These are phyloP conservation scores for Spodoptera litura DNA, from an alignment of 1,140 invertebrate genomes.

Conservation along the genomic window DNA sequence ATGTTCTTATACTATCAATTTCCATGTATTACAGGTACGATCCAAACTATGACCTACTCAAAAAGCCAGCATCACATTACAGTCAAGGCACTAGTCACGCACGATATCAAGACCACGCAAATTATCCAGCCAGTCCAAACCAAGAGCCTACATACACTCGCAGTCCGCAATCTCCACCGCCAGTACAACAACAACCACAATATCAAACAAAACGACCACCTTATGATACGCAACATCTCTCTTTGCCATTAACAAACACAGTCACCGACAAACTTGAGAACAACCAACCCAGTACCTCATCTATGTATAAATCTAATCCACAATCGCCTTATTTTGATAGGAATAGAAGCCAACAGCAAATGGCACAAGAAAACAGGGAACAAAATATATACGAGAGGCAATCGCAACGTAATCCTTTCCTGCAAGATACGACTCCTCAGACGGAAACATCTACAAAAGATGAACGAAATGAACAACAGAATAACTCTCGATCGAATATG, in stretches of 20 bases:
- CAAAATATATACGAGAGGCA: conserved; percentile 72
- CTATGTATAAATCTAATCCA: conserved; percentile 71
- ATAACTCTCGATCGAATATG: conserved; percentile 46
- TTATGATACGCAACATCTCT: conserved; percentile 81
- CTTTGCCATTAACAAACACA: conserved; percentile 79
- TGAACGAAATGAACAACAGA: conserved; percentile 51
- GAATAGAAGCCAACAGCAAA: conserved; percentile 78
- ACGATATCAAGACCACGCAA: conserved; percentile 74
- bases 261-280: conserved; percentile 76
- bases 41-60: conserved; percentile 85
- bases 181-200: conserved; percentile 60
- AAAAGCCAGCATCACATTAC: conserved; percentile 83
- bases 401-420: conserved; percentile 72
- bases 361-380: conserved; percentile 67
- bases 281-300: conserved; percentile 65
- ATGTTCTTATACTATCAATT: not conserved
- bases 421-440: conserved; percentile 70
- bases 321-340: conserved; percentile 83
- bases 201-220: conserved; percentile 73
- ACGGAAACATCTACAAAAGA: conserved; percentile 54
- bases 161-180: conserved; percentile 71
- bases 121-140: conserved; percentile 69
- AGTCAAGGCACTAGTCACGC: conserved; percentile 77
- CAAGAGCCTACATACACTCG: conserved; percentile 75
- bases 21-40: conserved; percentile 79